Percentiles rank a stretch among this genome's conserved stretches.
phyloP scores from a whole-genome alignment of 2,113 vertebrate genomes.

The Datnioides undecimradiatus region DNA sequence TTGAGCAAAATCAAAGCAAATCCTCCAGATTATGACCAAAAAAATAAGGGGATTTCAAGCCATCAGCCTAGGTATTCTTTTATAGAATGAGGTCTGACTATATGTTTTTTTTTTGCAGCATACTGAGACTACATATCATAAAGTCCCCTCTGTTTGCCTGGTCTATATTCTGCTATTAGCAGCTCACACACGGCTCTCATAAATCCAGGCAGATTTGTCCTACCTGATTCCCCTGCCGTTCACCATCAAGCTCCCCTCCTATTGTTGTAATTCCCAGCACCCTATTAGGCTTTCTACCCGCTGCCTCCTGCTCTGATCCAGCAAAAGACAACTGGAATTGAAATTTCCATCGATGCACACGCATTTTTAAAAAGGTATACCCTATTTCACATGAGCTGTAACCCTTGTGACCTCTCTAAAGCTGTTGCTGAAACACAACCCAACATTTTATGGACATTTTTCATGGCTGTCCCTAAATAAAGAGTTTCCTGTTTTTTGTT shows the following conservation, averaged over 20 bases:
- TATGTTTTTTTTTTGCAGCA: neutral
- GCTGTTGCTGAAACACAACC: slow-evolving; percentile 4
- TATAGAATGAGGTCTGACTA: neutral
- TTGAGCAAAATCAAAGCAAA: neutral
- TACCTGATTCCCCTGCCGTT: slow-evolving; percentile 53
- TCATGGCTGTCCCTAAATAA: too few relatives aligned
- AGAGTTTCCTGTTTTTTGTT: too few relatives aligned
- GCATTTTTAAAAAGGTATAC: slow-evolving; percentile 10
- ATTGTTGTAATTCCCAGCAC: slow-evolving; percentile 40
- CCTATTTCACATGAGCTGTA: neutral
- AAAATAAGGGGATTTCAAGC: neutral
- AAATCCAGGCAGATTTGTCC: slow-evolving; percentile 69
- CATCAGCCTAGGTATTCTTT: neutral
- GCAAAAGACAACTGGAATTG: slow-evolving; percentile 27
- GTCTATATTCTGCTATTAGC: slow-evolving; percentile 59
- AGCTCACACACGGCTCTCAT: slow-evolving; percentile 52
- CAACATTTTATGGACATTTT: too few relatives aligned
- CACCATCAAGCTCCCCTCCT: slow-evolving; percentile 21
- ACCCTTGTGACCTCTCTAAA: slow-evolving; percentile 17
- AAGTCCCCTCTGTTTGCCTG: slow-evolving; percentile 34
- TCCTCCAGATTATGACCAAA: neutral
- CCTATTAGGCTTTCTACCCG: slow-evolving; percentile 43
- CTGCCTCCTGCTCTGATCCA: slow-evolving; percentile 26
- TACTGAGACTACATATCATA: slow-evolving; percentile 2
- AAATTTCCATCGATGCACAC: slow-evolving; percentile 19